Evolutionary conservation across 37 sponge, comb jelly and placozoan genomes (phyloP).

Genomic region (Oscarella lobularis): DNA sequence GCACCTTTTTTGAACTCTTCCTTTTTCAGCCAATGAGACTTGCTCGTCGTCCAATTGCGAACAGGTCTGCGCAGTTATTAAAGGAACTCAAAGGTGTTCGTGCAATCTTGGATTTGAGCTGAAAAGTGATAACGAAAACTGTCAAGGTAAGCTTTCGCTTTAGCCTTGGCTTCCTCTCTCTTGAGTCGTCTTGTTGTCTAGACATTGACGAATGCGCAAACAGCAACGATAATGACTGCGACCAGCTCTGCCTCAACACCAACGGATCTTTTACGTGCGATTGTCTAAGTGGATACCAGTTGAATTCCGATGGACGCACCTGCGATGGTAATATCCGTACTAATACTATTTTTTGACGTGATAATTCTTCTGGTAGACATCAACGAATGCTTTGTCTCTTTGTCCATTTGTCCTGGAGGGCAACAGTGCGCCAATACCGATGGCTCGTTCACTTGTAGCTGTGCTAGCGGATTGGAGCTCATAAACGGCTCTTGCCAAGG

Average conservation of each 20-base stretch:
- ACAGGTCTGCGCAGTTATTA: neutral
- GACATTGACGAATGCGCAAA: slow-evolving; percentile 13
- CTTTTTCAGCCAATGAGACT: neutral
- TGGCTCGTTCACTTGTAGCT: no score
- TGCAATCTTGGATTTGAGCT: neutral
- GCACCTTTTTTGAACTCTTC: no score
- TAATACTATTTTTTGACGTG: no score
- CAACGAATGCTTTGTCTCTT: no score
- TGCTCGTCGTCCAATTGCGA: neutral
- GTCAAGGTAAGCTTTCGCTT: slow-evolving; percentile 1
- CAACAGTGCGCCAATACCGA: no score
- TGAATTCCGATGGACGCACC: slow-evolving; percentile 17
- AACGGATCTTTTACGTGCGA: slow-evolving; percentile 15
- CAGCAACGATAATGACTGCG: slow-evolving; percentile 3
- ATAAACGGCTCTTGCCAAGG: no score
- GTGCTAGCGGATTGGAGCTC: no score
- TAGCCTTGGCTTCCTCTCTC: no score
- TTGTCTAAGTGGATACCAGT: slow-evolving; percentile 1
- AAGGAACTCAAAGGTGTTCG: neutral
- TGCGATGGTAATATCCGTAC: no score
- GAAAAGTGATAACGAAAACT: neutral
- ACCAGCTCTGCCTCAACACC: slow-evolving; percentile 6
- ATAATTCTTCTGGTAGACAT: no score
- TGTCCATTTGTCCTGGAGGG: no score
- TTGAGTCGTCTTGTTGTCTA: no score